Base-by-base conservation (phyloP, 2,888 invertebrate species). In the Clivina fossor region DNA sequence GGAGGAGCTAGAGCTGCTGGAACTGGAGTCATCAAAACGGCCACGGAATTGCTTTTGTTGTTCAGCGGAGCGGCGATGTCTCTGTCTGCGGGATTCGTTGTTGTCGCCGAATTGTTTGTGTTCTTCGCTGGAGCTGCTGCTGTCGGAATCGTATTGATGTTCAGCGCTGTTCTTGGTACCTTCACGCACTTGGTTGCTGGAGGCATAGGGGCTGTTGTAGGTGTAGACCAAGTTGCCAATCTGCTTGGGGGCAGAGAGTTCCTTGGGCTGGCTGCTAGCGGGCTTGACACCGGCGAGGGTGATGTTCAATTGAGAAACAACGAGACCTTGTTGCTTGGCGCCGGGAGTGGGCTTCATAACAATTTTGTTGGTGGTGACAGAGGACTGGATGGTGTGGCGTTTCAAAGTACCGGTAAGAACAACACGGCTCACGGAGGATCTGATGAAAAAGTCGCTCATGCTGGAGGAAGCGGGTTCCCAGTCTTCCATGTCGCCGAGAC, bases 41-140 rank as follows among this genome's bases (percentile, higher is more conserved):
- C 55, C 44, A 82, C 72, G 69, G 7, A 41, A 49, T 38, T 38
- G 15, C 20, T 26, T 16, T 50, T 53, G 13, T 26, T 11, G 15
- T n/a, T 19, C 30, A 2, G 35, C 15, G 18, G 59, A 58, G 37
- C 61, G 60, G 22, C 59, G 61, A 15, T 60, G 56, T 38, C 59
- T 55, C 20, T 33, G 26, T 85, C 85, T 8, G 87, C 87, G 63
- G 86, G 74, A 69, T 88, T 88, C 62, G 79, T 80, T 54, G 81
- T 82, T 9, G 85, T 79, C 2, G 35, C 26, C 11, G 40, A 53
- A 19, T 26, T 58, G 51, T 35, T 53, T 37, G 16, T 58, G 54
- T 56, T 61, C 61, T 46, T 60, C 58, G 88, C 86, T 77, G 53
- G 60, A 61, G 13, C 58, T 61, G 35, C 38, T 28, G 35, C 46